Evolutionary conservation across 1,140 invertebrate species (phyloP), one percentile per base, ranked within the genome.

Genomic region (Drosophila nebulosa): DNA sequence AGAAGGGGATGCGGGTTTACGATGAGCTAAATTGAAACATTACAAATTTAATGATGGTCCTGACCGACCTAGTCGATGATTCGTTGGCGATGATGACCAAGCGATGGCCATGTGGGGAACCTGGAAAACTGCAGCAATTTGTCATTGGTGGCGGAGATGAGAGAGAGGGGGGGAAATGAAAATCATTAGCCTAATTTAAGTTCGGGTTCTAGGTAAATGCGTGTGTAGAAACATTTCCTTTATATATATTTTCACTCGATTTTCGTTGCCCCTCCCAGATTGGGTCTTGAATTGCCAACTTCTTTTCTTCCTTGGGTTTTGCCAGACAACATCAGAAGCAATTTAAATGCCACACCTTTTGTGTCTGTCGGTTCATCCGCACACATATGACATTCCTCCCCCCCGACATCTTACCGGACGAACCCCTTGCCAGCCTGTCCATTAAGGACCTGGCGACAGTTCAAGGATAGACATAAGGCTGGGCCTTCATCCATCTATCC

Each of bases 261-360:
- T 46, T 46, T 46, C 39, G 30, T 35, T 35, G 74, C 78, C 78
- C 81, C 63, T 70, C 80, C 76, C 62, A 68, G 65, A 69, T 85
- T 64, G 24, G 16, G 69, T 78, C 66, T 74, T 86, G 64, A 59
- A 63, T 30, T 30, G 22, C 46, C 39, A 70, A 63, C 75, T 79
- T 12, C 30, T 32, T 32, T 9, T 3, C 27, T 30, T 32, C 64
- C 79, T 84, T 46, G 39, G 39, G 7, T 46, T 46, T 21, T 75
- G 79, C 70, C 79, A 78, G 78, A 77, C 78, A 69, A 78, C 61
- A 78, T 63, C 59, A 46, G 59, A 55, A 86, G 81, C 81, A 85
- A 85, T 85, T 85, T 85, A 85, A 86, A 85, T 85, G 81, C 81
- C 81, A 85, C 81, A 86, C 81, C 81, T 81, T 60, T 70, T 62